A percentile compares a stretch with the other conserved stretches of the same genome.
phyloP scores from a whole-genome alignment of 1,140 invertebrate species.

The Drosophila aff. region DNA sequence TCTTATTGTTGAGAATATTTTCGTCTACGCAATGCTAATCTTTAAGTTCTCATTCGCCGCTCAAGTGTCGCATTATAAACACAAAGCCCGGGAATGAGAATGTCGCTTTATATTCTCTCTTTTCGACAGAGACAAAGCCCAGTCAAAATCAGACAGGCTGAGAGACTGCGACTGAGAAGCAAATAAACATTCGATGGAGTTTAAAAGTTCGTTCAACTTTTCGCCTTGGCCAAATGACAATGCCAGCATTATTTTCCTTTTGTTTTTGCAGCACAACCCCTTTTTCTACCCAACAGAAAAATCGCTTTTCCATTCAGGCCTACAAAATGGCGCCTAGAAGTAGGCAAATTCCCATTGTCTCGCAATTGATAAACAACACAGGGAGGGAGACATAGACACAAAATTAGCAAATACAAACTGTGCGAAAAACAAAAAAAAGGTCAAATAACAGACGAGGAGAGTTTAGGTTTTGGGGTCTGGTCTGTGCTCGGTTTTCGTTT shows the following conservation, averaged over 20 bases:
- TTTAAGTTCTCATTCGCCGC: conserved; percentile 17
- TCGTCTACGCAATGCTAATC: conserved; percentile 7
- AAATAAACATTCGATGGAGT: conserved; percentile 57
- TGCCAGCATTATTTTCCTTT: conserved; percentile 36
- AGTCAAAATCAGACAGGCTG: conserved; percentile 39
- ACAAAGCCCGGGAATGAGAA: conserved; percentile 6
- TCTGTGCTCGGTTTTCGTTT: not conserved
- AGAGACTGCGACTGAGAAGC: conserved; percentile 34
- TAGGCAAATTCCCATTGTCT: conserved; percentile 45
- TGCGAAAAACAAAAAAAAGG: conserved; percentile 46
- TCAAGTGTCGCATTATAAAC: conserved; percentile 40
- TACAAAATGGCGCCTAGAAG: conserved; percentile 46
- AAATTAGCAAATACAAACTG: conserved; percentile 58
- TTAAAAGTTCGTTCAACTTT: conserved; percentile 54
- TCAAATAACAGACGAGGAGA: conserved; percentile 61
- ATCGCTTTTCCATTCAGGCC: conserved; percentile 36
- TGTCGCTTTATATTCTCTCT: conserved; percentile 31
- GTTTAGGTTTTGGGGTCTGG: not conserved
- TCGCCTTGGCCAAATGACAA: conserved; percentile 36
- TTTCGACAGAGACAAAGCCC: conserved; percentile 30
- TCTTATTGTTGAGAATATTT: not conserved
- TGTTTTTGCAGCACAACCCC: conserved; percentile 18
- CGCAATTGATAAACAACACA: conserved; percentile 46
- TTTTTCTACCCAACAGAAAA: not conserved
- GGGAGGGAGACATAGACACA: conserved; percentile 16